Base-by-base conservation (phyloP, 2,888 invertebrate species). In the Cephonodes hylas region DNA sequence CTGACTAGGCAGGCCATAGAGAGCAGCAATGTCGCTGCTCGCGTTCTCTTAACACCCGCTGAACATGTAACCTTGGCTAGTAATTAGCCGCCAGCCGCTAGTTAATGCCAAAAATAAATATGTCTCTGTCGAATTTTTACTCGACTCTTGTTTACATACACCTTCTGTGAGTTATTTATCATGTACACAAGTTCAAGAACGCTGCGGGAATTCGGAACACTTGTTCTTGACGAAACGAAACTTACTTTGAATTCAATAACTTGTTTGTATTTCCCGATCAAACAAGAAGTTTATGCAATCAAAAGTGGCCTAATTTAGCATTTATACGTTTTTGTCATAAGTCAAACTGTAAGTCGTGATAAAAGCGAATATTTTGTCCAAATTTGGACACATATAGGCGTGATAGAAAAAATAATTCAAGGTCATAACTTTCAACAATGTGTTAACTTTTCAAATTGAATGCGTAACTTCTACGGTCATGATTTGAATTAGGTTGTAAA, bases 11-110 rank as follows among this genome's bases (percentile, higher is more conserved):
- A n/a, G n/a, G n/a, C n/a, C n/a, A n/a, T n/a, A n/a, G n/a, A n/a
- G n/a, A n/a, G n/a, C n/a, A n/a, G n/a, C n/a, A n/a, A n/a, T n/a
- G n/a, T n/a, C n/a, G n/a, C n/a, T n/a, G n/a, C n/a, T n/a, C n/a
- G n/a, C n/a, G n/a, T n/a, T n/a, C n/a, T n/a, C n/a, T n/a, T 53
- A 27, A 8, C 27, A 53, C 18, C 25, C 38, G 59, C 63, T 62
- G 69, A 73, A 72, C 67, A 69, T 63, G 44, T 72, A 71, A 75
- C 74, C 73, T 77, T 77, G 76, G 66, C 65, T 69, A 68, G 61
- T 73, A 75, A 68, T 74, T 75, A 76, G 67, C 63, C 57, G 34
- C 53, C 64, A 67, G 69, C 60, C 67, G 64, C 65, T 65, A 69
- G 66, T 69, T 73, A 66, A 66, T 67, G 62, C 65, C 66, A 62